Conservation (phyloP, 2,797 vertebrate species). For the Pterois miles region DNA sequence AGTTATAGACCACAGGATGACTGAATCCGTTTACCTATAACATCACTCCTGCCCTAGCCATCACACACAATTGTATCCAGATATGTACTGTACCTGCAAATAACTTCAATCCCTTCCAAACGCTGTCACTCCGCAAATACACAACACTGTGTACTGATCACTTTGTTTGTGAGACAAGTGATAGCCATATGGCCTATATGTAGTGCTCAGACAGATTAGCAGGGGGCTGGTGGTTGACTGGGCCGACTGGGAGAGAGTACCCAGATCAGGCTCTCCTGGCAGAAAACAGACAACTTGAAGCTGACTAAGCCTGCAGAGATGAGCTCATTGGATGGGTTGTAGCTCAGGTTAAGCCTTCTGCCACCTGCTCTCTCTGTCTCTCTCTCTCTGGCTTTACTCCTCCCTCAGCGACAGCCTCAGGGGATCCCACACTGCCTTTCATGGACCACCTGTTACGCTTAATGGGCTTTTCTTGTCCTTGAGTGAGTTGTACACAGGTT, state of each 20-base stretch:
- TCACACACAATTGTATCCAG: neutral
- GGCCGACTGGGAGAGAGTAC: slow-evolving; percentile 19
- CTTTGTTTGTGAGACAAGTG: slow-evolving; percentile 26
- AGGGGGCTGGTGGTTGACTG: slow-evolving; percentile 34
- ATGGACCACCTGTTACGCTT: slow-evolving; percentile 41
- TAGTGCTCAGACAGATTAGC: slow-evolving; percentile 76
- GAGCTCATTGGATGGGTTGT: slow-evolving; percentile 75
- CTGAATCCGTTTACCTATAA: slow-evolving; percentile 3
- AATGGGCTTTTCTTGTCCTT: slow-evolving; percentile 37
- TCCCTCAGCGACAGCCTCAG: neutral
- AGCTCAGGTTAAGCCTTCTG: slow-evolving; percentile 73
- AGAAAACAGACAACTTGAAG: slow-evolving; percentile 63
- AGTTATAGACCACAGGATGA: slow-evolving; percentile 4
- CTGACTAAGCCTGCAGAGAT: slow-evolving; percentile 71
- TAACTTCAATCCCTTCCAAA: neutral
- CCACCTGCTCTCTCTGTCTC: slow-evolving; percentile 75
- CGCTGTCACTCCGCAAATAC: slow-evolving; percentile 9
- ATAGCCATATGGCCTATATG: slow-evolving; percentile 65
- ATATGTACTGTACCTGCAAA: neutral
- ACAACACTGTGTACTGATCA: slow-evolving; percentile 14
- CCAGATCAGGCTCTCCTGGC: slow-evolving; percentile 48
- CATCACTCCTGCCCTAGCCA: neutral
- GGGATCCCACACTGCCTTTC: slow-evolving; percentile 1
- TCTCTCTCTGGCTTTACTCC: slow-evolving; percentile 22
- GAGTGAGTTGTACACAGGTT: slow-evolving; percentile 11